A percentile compares a stretch with the other conserved stretches of the same genome.
phyloP scores from a whole-genome alignment of 2,888 invertebrate genomes.

The Cataglyphis altisquamis region DNA sequence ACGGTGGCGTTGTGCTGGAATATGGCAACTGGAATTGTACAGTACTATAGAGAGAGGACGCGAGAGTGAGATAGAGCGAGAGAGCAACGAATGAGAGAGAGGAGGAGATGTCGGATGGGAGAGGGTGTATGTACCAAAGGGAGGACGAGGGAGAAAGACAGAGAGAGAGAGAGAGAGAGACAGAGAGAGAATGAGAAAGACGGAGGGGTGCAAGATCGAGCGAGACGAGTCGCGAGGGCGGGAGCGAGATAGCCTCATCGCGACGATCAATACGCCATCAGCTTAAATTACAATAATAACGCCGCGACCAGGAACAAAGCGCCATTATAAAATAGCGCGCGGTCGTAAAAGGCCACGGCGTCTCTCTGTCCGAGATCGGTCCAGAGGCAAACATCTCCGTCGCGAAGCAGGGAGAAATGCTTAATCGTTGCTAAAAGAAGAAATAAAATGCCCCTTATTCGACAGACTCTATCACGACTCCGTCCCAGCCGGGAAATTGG shows the following conservation, averaged over 20 bases:
- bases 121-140: slow-evolving; percentile 46
- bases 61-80: slow-evolving; percentile 51
- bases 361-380: slow-evolving; percentile 47
- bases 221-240: slow-evolving; percentile 57
- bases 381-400: slow-evolving; percentile 57
- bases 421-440: slow-evolving; percentile 60
- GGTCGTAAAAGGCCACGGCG: slow-evolving; percentile 67
- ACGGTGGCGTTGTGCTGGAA: slow-evolving; percentile 72
- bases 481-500: slow-evolving; percentile 35
- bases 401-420: neutral
- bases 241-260: slow-evolving; percentile 64
- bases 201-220: slow-evolving; percentile 28
- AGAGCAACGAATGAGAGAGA: neutral
- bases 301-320: slow-evolving; percentile 71
- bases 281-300: slow-evolving; percentile 81
- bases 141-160: slow-evolving; percentile 35
- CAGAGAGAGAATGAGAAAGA: slow-evolving; percentile 21
- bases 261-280: slow-evolving; percentile 80
- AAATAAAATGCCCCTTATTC: slow-evolving; percentile 56
- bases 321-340: slow-evolving; percentile 75
- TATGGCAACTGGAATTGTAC: slow-evolving; percentile 79
- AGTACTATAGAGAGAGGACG: slow-evolving; percentile 38
- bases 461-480: neutral
- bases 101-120: slow-evolving; percentile 18
- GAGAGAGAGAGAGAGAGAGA: slow-evolving; percentile 28